These are phyloP conservation scores for Platorchestia sp. DNA, from an alignment of 1,140 invertebrate species.

Conservation along the genomic window DNA sequence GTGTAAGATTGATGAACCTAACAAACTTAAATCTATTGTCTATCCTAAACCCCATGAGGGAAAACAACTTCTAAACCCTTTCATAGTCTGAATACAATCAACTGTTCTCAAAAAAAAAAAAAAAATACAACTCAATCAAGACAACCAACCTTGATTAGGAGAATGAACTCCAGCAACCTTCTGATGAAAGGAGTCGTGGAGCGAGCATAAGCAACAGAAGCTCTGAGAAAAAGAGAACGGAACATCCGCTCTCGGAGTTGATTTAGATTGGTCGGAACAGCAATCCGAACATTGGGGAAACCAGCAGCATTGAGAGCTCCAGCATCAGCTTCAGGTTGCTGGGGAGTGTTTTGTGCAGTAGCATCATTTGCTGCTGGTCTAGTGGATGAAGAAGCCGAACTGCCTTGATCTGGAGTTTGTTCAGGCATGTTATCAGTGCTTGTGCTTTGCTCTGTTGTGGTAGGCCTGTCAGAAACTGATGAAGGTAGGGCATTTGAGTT, in stretches of 20 bases:
- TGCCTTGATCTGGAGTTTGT: background rate
- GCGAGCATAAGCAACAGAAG: conserved; percentile 41
- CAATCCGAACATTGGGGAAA: background rate
- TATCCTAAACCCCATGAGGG: background rate
- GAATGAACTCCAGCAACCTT: conserved; percentile 17
- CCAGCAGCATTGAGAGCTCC: background rate
- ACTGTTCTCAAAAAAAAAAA: no score
- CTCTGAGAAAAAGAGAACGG: conserved; percentile 9
- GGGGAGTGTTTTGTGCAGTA: background rate
- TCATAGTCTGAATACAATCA: no score
- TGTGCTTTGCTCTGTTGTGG: background rate
- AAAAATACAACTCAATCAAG: background rate
- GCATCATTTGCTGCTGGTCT: background rate
- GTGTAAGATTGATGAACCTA: background rate
- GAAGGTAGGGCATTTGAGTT: background rate
- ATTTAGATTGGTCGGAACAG: conserved; percentile 17
- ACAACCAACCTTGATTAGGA: conserved; percentile 5
- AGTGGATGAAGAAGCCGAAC: background rate
- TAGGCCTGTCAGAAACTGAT: background rate
- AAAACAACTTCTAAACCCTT: no score
- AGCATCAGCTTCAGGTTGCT: background rate
- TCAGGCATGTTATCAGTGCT: conserved; percentile 13
- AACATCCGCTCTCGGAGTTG: conserved; percentile 34
- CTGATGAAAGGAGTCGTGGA: conserved; percentile 36
- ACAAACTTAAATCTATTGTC: background rate